Evolutionary conservation across 2,888 invertebrate genomes (phyloP).

Genomic region (Minunthozetes semirufus): DNA sequence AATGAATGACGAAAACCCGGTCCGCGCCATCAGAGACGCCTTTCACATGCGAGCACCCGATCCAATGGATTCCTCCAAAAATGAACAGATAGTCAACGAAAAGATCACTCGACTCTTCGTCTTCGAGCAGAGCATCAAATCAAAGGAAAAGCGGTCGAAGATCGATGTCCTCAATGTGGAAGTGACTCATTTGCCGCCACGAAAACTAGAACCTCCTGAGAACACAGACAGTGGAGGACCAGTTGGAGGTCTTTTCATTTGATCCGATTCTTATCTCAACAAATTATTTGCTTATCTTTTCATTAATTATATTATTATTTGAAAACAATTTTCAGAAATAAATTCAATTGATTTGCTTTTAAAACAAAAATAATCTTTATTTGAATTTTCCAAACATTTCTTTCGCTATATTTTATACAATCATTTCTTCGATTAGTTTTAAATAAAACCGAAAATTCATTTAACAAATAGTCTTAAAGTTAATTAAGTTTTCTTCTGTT

Average conservation of each 20-base stretch:
- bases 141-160: background rate
- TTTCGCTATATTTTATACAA: background rate
- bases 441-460: background rate
- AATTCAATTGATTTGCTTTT: background rate
- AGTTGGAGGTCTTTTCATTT: too few species aligned
- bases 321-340: background rate
- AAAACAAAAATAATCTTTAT: conserved; percentile 1
- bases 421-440: background rate
- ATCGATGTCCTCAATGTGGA: background rate
- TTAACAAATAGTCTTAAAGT: background rate
- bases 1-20: background rate
- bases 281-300: too few species aligned
- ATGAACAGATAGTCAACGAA: background rate
- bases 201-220: background rate
- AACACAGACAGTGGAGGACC: too few species aligned
- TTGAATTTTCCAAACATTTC: background rate
- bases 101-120: background rate
- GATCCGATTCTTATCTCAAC: too few species aligned
- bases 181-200: background rate
- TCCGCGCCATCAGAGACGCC: background rate
- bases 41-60: background rate
- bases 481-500: too few species aligned
- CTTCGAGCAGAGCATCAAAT: background rate
- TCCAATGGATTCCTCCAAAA: too few species aligned
- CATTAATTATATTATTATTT: background rate